phyloP scores from a whole-genome alignment of 2,797 vertebrate genomes.

The Nannoperca australis region DNA sequence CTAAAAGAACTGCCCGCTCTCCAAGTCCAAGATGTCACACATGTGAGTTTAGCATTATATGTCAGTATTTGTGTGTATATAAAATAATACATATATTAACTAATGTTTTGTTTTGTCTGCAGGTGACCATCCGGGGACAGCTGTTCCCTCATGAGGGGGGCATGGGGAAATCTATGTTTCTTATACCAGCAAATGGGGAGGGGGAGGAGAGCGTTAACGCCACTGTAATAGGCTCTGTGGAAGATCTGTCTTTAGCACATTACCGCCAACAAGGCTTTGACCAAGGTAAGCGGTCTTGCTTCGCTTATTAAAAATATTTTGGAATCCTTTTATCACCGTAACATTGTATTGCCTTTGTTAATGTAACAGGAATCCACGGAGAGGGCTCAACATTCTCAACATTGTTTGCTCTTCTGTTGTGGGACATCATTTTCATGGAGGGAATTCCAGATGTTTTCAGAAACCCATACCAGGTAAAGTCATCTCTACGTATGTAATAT shows the following conservation, averaged over 20 bases:
- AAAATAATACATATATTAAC: not conserved
- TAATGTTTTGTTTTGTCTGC: constrained; percentile 30
- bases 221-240: constrained; percentile 94
- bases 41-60: constrained; percentile 83
- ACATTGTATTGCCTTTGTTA: not conserved
- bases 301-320: not conserved
- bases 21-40: constrained; percentile 87
- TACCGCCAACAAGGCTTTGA: constrained; percentile 92
- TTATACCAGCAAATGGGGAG: constrained; percentile 82
- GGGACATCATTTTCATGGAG: constrained; percentile 95
- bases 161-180: constrained; percentile 92
- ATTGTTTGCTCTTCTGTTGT: constrained; percentile 91
- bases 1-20: constrained; percentile 86
- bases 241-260: constrained; percentile 92
- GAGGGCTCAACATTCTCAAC: constrained; percentile 95
- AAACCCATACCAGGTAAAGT: constrained; percentile 92
- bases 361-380: constrained; percentile 91
- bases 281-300: constrained; percentile 85
- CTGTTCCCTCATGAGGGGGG: constrained; percentile 93
- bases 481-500: not conserved
- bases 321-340: not conserved
- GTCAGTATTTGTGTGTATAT: not conserved
- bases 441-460: constrained; percentile 92
- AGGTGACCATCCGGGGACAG: constrained; percentile 96
- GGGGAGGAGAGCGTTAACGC: constrained; percentile 58